Evolutionary conservation across 2,888 invertebrate genomes (phyloP).

Genomic region (Celastrina argiolus): DNA sequence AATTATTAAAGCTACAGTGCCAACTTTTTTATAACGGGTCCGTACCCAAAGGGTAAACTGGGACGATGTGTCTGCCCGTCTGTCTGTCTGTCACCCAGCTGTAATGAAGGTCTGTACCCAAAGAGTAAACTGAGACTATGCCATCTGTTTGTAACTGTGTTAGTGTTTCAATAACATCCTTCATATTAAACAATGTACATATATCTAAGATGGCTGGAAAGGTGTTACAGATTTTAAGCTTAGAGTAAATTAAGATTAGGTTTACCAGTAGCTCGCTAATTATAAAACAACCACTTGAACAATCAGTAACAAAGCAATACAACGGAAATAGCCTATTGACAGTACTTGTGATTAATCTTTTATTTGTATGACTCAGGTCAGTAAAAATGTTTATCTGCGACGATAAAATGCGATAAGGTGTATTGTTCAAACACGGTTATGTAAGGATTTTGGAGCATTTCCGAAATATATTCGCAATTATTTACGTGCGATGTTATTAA

Average conservation of each 20-base stretch:
- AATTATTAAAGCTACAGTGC: too few relatives aligned
- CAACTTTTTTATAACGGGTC: too few relatives aligned
- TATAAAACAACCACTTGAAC: not conserved
- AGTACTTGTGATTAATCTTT: not conserved
- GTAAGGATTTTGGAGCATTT: constrained; percentile 2
- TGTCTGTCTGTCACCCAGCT: too few relatives aligned
- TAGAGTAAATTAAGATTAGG: not conserved
- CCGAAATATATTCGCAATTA: not conserved
- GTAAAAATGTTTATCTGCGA: not conserved
- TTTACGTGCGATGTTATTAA: not conserved
- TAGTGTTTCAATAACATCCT: not conserved
- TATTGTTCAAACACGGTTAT: not conserved
- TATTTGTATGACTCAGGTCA: not conserved
- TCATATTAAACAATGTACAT: not conserved
- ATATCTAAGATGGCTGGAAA: not conserved
- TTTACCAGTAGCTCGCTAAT: not conserved
- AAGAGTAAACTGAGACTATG: too few relatives aligned
- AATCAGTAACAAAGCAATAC: not conserved
- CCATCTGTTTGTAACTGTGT: too few relatives aligned
- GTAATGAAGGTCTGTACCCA: too few relatives aligned
- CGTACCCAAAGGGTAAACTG: too few relatives aligned
- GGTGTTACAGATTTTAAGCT: not conserved
- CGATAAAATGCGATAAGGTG: not conserved
- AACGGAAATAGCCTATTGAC: constrained; percentile 1
- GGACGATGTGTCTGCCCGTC: too few relatives aligned